These are phyloP conservation scores for Philopedon plagiatum DNA, from an alignment of 2,888 invertebrate species.

Conservation along the genomic window DNA sequence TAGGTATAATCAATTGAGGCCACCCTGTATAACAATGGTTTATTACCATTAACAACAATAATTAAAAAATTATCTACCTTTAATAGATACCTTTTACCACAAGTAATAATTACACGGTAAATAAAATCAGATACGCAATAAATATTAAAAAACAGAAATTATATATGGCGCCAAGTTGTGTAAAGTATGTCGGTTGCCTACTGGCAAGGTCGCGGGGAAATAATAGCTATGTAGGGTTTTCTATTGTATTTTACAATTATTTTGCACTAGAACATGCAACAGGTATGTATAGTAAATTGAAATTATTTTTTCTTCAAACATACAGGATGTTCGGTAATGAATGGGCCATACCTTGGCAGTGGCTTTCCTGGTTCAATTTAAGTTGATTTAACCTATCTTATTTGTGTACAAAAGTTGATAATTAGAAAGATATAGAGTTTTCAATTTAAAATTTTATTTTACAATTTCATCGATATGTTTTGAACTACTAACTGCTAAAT, in stretches of 20 bases:
- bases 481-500: no score
- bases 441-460: no score
- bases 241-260: not conserved
- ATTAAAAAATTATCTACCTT: not conserved
- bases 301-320: not conserved
- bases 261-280: not conserved
- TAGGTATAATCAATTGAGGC: not conserved
- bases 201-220: constrained; percentile 30
- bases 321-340: no score
- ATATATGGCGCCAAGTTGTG: constrained; percentile 34
- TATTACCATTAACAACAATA: not conserved
- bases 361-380: no score
- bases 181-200: constrained; percentile 28
- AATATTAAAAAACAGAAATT: constrained; percentile 10
- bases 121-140: not conserved
- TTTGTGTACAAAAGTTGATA: no score
- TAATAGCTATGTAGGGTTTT: not conserved
- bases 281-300: no score
- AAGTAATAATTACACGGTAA: not conserved
- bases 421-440: no score
- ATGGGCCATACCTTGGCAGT: no score
- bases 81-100: not conserved
- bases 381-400: no score
- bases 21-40: not conserved
- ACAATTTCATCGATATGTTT: no score